Conservation (phyloP, 2,797 vertebrate genomes). For the Halcyon smyrnensis region DNA sequence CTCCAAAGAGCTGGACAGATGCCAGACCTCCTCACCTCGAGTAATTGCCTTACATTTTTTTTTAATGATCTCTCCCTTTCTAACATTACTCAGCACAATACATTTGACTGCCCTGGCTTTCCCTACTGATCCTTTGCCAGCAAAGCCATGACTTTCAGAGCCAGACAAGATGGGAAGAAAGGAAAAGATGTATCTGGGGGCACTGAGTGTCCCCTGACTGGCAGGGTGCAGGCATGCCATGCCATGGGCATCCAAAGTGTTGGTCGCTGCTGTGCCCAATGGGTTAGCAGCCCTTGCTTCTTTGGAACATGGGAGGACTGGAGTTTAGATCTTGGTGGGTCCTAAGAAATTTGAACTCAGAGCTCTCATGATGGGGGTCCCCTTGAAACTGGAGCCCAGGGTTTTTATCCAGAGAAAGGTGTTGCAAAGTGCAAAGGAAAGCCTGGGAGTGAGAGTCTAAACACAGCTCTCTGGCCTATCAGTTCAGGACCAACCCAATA, state of each 20-base stretch:
- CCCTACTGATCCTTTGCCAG: not conserved
- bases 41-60: not conserved
- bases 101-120: not conserved
- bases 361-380: not conserved
- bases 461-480: too few relatives aligned
- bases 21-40: not conserved
- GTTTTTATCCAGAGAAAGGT: not conserved
- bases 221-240: not conserved
- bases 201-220: too few relatives aligned
- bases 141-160: not conserved
- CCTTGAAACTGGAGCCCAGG: not conserved
- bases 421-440: not conserved
- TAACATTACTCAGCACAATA: not conserved
- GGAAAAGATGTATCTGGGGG: not conserved
- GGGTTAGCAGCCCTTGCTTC: not conserved
- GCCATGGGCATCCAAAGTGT: rapidly evolving
- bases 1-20: not conserved
- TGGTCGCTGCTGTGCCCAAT: rapidly evolving
- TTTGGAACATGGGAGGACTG: not conserved
- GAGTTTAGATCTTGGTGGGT: not conserved
- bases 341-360: not conserved
- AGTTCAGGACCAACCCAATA: not conserved
- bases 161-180: not conserved
- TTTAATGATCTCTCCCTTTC: not conserved
- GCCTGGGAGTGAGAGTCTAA: not conserved